Conservation (phyloP, 2,797 vertebrate genomes). For the Acrossocheilus wenchowensis region DNA sequence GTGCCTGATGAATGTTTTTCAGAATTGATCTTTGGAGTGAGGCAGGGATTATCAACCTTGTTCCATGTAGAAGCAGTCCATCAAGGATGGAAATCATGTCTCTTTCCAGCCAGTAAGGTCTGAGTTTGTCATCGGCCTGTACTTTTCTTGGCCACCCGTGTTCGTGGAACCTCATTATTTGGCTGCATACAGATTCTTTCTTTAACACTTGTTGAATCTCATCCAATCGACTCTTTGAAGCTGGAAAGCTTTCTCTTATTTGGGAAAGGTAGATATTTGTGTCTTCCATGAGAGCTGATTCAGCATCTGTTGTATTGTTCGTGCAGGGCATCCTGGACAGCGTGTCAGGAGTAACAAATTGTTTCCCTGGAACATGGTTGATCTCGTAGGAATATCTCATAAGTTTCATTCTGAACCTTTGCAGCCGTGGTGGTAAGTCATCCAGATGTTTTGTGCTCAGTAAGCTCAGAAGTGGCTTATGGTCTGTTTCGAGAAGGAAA, state of each 20-base stretch:
- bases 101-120: constrained; percentile 7
- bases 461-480: constrained; percentile 1
- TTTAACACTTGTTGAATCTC: not conserved
- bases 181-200: not conserved
- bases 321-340: not conserved
- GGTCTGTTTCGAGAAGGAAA: not conserved
- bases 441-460: not conserved
- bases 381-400: not conserved
- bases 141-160: not conserved
- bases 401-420: constrained; percentile 19
- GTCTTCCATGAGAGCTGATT: constrained; percentile 8
- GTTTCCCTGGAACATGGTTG: not conserved
- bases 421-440: not conserved
- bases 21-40: not conserved
- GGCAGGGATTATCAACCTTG: not conserved
- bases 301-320: not conserved
- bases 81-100: not conserved
- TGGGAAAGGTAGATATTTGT: not conserved
- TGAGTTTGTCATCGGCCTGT: not conserved
- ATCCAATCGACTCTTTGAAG: not conserved
- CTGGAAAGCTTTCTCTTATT: not conserved
- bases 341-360: not conserved
- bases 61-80: not conserved
- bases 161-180: not conserved
- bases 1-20: too few species aligned